Evolutionary conservation across 2,113 vertebrate species (phyloP).

Genomic region (pig (Sus scrofa)): DNA sequence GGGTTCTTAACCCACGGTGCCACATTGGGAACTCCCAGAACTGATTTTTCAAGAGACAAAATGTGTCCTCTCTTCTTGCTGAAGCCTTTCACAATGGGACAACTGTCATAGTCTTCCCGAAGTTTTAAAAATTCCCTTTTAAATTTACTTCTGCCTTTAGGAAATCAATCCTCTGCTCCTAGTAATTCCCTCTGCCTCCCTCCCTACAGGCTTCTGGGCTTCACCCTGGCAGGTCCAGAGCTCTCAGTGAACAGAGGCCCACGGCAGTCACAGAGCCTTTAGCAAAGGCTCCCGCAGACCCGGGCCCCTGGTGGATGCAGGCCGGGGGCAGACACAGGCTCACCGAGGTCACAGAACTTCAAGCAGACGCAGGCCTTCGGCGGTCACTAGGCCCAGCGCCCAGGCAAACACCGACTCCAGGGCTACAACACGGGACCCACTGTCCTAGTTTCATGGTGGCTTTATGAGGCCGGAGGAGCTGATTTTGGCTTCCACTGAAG

Average conservation of each 20-base stretch:
- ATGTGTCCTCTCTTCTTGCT: conserved; percentile 10
- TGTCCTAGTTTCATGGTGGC: not conserved
- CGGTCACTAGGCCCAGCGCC: not conserved
- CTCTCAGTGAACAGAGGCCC: not conserved
- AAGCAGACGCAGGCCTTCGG: not conserved
- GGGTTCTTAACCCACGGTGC: too few relatives aligned
- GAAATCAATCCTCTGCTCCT: not conserved
- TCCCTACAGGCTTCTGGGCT: not conserved
- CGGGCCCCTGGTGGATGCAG: not conserved
- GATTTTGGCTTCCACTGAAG: conserved; percentile 4
- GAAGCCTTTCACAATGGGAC: conserved; percentile 25
- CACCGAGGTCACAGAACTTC: not conserved
- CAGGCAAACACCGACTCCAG: not conserved
- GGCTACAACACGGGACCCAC: not conserved
- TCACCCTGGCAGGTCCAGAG: not conserved
- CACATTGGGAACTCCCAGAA: not conserved
- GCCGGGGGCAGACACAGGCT: not conserved
- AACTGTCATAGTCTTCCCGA: conserved; percentile 25
- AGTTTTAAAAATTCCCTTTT: not conserved
- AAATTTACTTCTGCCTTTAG: not conserved
- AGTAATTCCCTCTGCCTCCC: not conserved
- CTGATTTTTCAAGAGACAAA: conserved; percentile 33
- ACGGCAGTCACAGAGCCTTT: not conserved
- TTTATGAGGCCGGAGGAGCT: not conserved
- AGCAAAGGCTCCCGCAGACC: not conserved